Percentiles rank a stretch among this genome's conserved stretches.
Evolutionary conservation across 2,797 vertebrate genomes (phyloP).

Genomic region (Thripadectes ignobilis): DNA sequence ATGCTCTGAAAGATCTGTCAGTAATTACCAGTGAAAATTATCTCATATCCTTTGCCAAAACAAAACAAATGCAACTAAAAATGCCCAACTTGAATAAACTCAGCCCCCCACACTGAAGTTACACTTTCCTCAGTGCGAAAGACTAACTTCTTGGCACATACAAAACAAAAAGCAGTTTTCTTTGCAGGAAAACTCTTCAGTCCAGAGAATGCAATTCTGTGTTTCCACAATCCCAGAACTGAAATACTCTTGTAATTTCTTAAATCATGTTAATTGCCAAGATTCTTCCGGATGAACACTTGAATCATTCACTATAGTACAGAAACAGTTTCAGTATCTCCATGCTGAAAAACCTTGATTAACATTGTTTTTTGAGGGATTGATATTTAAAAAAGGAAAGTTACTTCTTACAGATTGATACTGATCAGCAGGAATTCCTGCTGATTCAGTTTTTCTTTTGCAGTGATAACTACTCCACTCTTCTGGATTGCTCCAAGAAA

Average conservation of each 20-base stretch:
- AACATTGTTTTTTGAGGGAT: neutral
- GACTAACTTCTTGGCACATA: neutral
- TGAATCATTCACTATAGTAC: neutral
- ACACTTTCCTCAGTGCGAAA: neutral
- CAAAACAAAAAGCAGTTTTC: neutral
- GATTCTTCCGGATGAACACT: neutral
- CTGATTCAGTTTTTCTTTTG: neutral
- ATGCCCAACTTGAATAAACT: neutral
- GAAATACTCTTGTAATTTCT: neutral
- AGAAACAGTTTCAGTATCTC: neutral
- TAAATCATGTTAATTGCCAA: neutral
- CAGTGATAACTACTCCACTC: neutral
- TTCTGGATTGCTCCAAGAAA: neutral
- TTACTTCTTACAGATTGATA: neutral
- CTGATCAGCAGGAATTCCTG: neutral
- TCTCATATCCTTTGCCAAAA: neutral
- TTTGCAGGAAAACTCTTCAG: neutral
- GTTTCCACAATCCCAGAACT: neutral
- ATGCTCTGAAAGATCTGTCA: neutral
- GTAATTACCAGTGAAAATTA: neutral
- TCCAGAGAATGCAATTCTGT: neutral
- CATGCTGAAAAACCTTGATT: neutral
- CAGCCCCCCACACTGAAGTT: neutral
- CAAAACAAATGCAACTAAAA: neutral
- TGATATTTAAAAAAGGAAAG: neutral